Conservation (phyloP, 2,888 invertebrate genomes). For the Petrolisthes manimaculis region DNA sequence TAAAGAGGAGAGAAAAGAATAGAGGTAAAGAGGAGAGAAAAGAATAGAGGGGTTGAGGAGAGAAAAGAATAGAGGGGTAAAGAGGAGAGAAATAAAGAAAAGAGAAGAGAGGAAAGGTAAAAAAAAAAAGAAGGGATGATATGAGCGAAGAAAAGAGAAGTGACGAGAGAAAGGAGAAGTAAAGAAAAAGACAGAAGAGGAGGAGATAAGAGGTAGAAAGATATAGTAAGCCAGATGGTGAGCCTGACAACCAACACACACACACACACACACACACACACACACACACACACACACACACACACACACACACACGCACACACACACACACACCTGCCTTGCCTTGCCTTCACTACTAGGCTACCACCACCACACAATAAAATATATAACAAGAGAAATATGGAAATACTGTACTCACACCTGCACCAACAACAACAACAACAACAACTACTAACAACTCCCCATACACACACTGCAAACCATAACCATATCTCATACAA, state of each 20-base stretch:
- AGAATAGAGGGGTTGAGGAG: not conserved
- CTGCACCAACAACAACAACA: not conserved
- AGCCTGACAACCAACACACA: not conserved
- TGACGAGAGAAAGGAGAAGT: not conserved
- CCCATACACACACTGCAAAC: not conserved
- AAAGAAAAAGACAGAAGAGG: not conserved
- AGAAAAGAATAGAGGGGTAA: not conserved
- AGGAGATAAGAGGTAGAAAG: not conserved
- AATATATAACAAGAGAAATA: not conserved
- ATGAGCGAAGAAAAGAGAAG: not conserved
- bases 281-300: not conserved
- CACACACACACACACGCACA: not conserved
- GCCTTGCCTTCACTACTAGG: too few relatives aligned
- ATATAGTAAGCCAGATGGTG: not conserved
- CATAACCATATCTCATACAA: not conserved
- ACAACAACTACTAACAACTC: not conserved
- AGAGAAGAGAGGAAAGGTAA: not conserved
- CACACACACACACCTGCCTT: not conserved
- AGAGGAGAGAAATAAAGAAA: not conserved
- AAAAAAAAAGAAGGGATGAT: not conserved
- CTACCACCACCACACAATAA: too few relatives aligned
- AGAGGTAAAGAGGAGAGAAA: not conserved
- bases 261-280: slow-evolving; percentile 7
- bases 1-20: not conserved
- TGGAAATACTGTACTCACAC: too few relatives aligned